phyloP scores from a whole-genome alignment of 2,888 invertebrate species.

The Pantelozetes paolii region DNA sequence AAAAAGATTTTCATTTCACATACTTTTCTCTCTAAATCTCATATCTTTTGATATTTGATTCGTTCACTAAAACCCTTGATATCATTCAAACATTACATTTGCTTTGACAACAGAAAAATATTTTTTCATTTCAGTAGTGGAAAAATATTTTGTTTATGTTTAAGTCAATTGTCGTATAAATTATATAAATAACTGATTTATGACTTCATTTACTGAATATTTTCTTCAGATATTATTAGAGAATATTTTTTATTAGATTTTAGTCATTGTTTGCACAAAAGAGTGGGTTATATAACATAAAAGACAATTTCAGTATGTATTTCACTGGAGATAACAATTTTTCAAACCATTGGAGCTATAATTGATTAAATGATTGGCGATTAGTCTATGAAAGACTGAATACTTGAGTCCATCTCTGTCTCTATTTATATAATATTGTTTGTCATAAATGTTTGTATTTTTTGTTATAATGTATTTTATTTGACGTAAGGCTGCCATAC shows the following conservation, averaged over 20 bases:
- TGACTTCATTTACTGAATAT: not conserved
- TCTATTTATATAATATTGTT: not conserved
- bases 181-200: not conserved
- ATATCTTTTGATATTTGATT: too few species aligned
- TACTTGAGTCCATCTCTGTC: not conserved
- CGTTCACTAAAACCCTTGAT: not conserved
- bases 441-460: not conserved
- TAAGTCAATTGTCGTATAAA: not conserved
- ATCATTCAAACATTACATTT: not conserved
- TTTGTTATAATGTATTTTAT: not conserved
- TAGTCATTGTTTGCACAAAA: not conserved
- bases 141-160: not conserved
- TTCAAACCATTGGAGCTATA: not conserved
- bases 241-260: not conserved
- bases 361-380: not conserved
- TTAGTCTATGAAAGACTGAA: too few species aligned
- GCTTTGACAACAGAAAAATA: not conserved
- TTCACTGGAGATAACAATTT: too few species aligned
- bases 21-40: not conserved
- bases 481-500: not conserved
- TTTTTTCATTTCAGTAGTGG: not conserved
- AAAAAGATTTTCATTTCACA: not conserved
- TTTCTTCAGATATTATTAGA: not conserved
- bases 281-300: not conserved
- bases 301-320: not conserved